These are phyloP conservation scores for Drosophila repletoides DNA, from an alignment of 1,140 invertebrate genomes.

Conservation along the genomic window DNA sequence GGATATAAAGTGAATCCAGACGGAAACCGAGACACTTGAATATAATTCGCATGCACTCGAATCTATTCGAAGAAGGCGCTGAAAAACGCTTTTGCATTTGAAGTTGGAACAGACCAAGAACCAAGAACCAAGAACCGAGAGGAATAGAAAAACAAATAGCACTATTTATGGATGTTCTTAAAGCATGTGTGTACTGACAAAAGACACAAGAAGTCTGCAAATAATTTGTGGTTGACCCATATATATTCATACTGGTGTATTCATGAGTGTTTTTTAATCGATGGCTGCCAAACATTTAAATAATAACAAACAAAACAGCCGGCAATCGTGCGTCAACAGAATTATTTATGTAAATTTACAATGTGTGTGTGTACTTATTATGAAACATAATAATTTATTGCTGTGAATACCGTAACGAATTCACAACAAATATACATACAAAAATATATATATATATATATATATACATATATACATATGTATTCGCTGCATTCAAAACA, in stretches of 20 bases:
- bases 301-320: slow-evolving; percentile 17
- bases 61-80: slow-evolving; percentile 1
- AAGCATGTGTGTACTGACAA: slow-evolving; percentile 11
- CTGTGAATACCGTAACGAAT: slow-evolving; percentile 14
- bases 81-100: slow-evolving; percentile 36
- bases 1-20: slow-evolving; percentile 36
- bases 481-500: slow-evolving; percentile 4
- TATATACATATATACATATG: too few species aligned
- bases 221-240: slow-evolving; percentile 27
- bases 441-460: too few species aligned
- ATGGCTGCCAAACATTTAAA: slow-evolving; percentile 8
- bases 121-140: too few species aligned
- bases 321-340: slow-evolving; percentile 12
- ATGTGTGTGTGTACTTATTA: slow-evolving; percentile 10
- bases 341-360: background rate
- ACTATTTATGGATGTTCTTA: slow-evolving; percentile 27
- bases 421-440: too few species aligned
- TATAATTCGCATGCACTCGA: slow-evolving; percentile 29
- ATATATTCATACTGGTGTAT: too few species aligned
- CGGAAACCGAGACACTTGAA: slow-evolving; percentile 30
- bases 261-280: slow-evolving; percentile 10
- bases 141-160: too few species aligned
- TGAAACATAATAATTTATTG: slow-evolving; percentile 34
- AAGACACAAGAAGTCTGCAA: slow-evolving; percentile 5
- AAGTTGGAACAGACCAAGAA: too few species aligned